Evolutionary conservation across 2,113 vertebrate species (phyloP).

Genomic region (Scortum barcoo): DNA sequence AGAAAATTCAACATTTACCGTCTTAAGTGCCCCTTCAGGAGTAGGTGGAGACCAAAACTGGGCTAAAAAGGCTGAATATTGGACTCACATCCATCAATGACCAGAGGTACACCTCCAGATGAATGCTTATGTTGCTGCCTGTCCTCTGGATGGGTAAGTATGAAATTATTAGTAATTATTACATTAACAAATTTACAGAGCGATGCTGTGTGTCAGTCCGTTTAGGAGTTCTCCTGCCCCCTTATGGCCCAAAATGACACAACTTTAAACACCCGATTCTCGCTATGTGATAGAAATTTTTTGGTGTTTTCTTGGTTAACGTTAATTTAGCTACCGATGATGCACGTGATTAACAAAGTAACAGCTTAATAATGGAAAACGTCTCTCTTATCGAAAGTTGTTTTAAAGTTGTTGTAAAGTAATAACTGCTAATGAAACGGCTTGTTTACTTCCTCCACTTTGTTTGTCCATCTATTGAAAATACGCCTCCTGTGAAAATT

Average conservation of each 20-base stretch:
- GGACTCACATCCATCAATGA: neutral
- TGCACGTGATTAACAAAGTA: neutral
- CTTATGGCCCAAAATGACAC: neutral
- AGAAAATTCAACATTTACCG: neutral
- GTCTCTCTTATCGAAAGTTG: neutral
- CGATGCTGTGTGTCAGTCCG: neutral
- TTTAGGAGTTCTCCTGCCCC: neutral
- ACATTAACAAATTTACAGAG: neutral
- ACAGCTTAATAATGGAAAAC: neutral
- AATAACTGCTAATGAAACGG: neutral
- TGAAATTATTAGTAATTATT: neutral
- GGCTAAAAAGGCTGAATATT: neutral
- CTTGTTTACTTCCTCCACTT: conserved; percentile 1
- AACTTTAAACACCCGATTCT: neutral
- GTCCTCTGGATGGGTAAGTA: neutral
- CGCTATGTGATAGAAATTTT: neutral
- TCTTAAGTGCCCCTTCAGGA: neutral
- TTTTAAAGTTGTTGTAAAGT: neutral
- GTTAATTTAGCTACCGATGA: neutral
- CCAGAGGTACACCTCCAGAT: neutral
- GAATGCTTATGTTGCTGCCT: neutral
- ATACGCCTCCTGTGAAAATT: neutral
- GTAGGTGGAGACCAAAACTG: neutral
- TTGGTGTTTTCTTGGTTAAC: neutral
- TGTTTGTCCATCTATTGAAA: conserved; percentile 24